Conservation (phyloP, 2,797 vertebrate genomes). For the Notolepis coatsorum region DNA sequence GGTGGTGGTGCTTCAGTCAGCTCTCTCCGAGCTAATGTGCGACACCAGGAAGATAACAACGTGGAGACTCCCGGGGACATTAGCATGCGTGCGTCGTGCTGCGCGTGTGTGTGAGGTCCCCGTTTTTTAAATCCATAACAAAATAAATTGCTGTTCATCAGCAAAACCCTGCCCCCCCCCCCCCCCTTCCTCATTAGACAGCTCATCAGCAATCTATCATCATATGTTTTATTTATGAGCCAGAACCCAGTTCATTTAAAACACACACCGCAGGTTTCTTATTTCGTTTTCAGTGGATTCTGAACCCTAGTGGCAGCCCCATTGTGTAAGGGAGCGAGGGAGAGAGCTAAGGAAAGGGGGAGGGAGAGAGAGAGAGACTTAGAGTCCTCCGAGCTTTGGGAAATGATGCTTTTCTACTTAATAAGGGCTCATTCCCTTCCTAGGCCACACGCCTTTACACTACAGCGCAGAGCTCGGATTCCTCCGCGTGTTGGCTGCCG, state of each 20-base stretch:
- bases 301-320: conserved; percentile 35
- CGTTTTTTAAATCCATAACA: conserved; percentile 67
- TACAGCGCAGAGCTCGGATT: conserved; percentile 17
- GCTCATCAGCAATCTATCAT: conserved; percentile 80
- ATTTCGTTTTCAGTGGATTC: conserved; percentile 48
- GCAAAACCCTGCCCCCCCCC: conserved; percentile 47
- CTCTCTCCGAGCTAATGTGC: conserved; percentile 69
- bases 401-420: conserved; percentile 46
- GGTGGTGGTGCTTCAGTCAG: no score
- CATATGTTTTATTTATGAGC: conserved; percentile 77
- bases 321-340: conserved; percentile 31
- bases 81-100: conserved; percentile 57
- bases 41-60: conserved; percentile 65
- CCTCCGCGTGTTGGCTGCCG: conserved; percentile 33
- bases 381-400: conserved; percentile 15
- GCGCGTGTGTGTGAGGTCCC: conserved; percentile 34
- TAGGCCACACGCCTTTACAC: conserved; percentile 17
- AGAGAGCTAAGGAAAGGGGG: not conserved
- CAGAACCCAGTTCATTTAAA: conserved; percentile 48
- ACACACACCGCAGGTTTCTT: conserved; percentile 55
- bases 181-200: conserved; percentile 74
- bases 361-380: not conserved
- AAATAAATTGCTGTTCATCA: conserved; percentile 64
- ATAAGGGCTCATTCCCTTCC: conserved; percentile 40
- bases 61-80: conserved; percentile 71